These are phyloP conservation scores for Panurus biarmicus DNA, from an alignment of 2,113 vertebrate species.

Conservation along the genomic window DNA sequence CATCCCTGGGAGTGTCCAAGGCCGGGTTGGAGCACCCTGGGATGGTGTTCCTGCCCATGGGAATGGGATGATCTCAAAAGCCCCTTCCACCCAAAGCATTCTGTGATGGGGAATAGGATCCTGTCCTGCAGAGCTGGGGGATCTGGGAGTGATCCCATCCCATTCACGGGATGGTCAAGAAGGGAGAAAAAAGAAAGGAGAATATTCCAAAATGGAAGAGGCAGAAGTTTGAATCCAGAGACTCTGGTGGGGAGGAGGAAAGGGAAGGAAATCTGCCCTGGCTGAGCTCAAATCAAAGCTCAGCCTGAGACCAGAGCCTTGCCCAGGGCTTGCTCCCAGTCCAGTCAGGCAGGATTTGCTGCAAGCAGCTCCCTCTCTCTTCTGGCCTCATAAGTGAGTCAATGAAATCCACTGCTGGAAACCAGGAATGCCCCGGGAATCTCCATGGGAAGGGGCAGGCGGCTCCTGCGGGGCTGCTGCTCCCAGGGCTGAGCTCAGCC, in stretches of 20 bases:
- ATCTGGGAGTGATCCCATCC: background rate
- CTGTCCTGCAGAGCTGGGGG: background rate
- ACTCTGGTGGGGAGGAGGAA: background rate
- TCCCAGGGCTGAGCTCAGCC: background rate
- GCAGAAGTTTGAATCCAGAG: background rate
- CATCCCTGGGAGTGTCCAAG: background rate
- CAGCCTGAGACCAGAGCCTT: background rate
- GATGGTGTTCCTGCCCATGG: background rate
- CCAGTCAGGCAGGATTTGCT: background rate
- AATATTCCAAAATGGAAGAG: background rate
- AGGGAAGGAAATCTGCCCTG: background rate
- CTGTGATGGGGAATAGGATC: rapidly evolving
- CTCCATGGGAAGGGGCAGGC: background rate
- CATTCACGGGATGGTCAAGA: rapidly evolving
- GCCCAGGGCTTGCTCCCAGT: background rate
- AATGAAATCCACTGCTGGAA: background rate
- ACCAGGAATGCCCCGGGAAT: background rate
- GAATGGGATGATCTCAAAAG: rapidly evolving
- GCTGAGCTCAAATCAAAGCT: background rate
- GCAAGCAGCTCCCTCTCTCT: background rate
- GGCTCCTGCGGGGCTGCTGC: background rate
- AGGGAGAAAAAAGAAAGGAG: background rate
- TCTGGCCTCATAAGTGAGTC: background rate
- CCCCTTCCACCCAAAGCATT: background rate
- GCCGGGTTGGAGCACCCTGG: background rate